Percentiles rank a stretch among this genome's conserved stretches.
These are phyloP conservation scores for Nesoenas mayeri DNA, from an alignment of 2,113 vertebrate species.

Conservation along the genomic window DNA sequence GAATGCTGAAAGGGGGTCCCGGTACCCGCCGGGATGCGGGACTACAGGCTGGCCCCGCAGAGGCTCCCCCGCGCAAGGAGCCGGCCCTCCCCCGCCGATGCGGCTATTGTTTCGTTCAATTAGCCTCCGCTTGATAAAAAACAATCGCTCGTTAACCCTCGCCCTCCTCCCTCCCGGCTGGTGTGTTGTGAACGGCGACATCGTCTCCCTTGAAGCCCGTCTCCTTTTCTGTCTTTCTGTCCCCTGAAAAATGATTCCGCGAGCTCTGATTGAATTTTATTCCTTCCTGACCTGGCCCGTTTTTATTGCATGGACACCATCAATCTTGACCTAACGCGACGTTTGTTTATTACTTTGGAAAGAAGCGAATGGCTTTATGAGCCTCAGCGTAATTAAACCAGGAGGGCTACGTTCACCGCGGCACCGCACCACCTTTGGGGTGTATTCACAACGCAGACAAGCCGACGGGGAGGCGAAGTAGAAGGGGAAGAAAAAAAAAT, in stretches of 20 bases:
- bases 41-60: background rate
- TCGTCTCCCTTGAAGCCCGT: slow-evolving; percentile 78
- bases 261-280: slow-evolving; percentile 86
- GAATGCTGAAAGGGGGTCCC: background rate
- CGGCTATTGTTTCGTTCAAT: slow-evolving; percentile 39
- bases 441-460: background rate
- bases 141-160: slow-evolving; percentile 46
- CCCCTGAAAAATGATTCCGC: slow-evolving; percentile 86
- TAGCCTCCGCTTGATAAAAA: slow-evolving; percentile 44
- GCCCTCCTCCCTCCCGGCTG: background rate
- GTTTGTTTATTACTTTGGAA: slow-evolving; percentile 91
- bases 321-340: slow-evolving; percentile 92
- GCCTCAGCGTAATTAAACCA: slow-evolving; percentile 52
- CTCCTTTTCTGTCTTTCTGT: slow-evolving; percentile 81
- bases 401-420: background rate
- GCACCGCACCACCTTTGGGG: slow-evolving; percentile 41
- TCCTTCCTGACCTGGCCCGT: slow-evolving; percentile 87
- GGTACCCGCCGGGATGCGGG: background rate
- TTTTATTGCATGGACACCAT: slow-evolving; percentile 83
- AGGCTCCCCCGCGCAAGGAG: background rate
- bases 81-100: background rate
- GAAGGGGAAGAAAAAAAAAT: background rate
- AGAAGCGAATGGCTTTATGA: slow-evolving; percentile 83
- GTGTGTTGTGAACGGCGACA: slow-evolving; percentile 72
- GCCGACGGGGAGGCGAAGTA: background rate